Evolutionary conservation across 1,140 invertebrate genomes (phyloP), one percentile per base, ranked within the genome.

Genomic region (Philotrypesis tridentata): DNA sequence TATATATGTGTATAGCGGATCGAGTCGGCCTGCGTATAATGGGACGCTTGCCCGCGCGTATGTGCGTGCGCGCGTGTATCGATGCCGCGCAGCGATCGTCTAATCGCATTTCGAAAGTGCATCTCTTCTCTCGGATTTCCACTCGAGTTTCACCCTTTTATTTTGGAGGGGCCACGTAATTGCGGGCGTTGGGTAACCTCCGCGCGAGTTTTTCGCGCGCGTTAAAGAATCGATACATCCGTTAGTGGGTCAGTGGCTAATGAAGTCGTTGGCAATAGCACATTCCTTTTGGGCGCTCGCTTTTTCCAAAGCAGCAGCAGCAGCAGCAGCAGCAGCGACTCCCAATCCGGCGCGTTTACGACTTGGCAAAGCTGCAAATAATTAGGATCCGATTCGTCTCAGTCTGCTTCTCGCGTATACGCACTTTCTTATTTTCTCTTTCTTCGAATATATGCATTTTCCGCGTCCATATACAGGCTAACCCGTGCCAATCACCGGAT

Each of bases 21-120:
- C n/a, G n/a, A n/a, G n/a, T n/a, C n/a, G n/a, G n/a, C n/a, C n/a
- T n/a, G n/a, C n/a, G n/a, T n/a, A n/a, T n/a, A n/a, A n/a, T n/a
- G n/a, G n/a, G n/a, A n/a, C n/a, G n/a, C n/a, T n/a, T n/a, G n/a
- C n/a, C n/a, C n/a, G 55, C 14, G 61, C 2, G 61, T 74, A 17
- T n/a, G 23, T 25, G 9, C 12, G 23, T 29, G 17, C 40, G 29
- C 23, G 48, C 60, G 37, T 31, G n/a, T 27, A n/a, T 75, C 60
- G 73, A 65, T 76, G n/a, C 31, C 37, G 37, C 23, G 17, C 63
- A 14, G 29, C 67, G 43, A 77, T 77, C 40, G 33, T 23, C 29
- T 68, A 55, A 55, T 68, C 40, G 37, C 33, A 37, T 77, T 77
- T 76, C 63, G 61, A 67, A 77, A 77, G 37, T 37, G 27, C 7